Percentiles rank a stretch among this genome's conserved stretches.
These are phyloP conservation scores for Clarias fuscus DNA, from an alignment of 2,797 vertebrate species.

Conservation along the genomic window DNA sequence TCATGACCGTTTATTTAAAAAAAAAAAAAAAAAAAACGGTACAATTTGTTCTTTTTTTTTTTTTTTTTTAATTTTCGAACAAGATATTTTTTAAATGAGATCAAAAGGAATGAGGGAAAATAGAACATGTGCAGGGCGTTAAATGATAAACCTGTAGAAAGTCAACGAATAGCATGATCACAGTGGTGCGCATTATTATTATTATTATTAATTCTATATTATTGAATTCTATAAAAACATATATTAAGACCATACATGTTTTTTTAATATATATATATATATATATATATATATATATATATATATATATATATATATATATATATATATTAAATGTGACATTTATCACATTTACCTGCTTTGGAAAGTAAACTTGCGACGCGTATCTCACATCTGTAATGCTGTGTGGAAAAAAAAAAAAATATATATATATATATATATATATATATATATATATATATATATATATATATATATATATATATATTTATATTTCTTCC, in stretches of 20 bases:
- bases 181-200: not conserved
- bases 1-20: too few species aligned
- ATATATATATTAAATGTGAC: not conserved
- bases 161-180: not conserved
- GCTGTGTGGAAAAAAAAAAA: not conserved
- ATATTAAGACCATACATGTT: too few species aligned
- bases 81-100: not conserved
- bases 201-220: too few species aligned
- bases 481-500: not conserved
- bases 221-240: too few species aligned
- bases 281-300: too few species aligned
- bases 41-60: too few species aligned
- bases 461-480: not conserved
- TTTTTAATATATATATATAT: too few species aligned
- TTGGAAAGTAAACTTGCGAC: not conserved
- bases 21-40: too few species aligned
- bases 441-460: not conserved
- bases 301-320: too few species aligned
- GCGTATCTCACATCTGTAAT: constrained; percentile 23
- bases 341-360: constrained; percentile 20
- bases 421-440: too few species aligned
- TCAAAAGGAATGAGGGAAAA: not conserved
- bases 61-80: not conserved
- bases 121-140: not conserved
- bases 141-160: not conserved